Evolutionary conservation across 2,113 vertebrate species (phyloP).

Genomic region (Nesogale talazaci): DNA sequence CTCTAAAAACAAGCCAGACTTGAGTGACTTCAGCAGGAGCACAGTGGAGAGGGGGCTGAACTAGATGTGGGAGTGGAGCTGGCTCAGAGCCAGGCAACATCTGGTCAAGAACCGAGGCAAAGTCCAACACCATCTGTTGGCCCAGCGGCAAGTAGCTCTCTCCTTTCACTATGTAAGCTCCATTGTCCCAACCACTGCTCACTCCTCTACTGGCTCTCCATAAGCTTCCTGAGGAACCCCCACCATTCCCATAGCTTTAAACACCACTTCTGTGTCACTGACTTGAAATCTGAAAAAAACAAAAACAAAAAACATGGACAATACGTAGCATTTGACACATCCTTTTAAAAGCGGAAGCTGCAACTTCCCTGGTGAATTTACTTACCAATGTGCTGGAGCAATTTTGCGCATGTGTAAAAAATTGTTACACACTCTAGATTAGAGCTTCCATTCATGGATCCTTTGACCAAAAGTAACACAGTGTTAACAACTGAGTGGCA

Average conservation of each 20-base stretch:
- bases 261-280: background rate
- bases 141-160: background rate
- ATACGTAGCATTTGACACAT: background rate
- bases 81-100: background rate
- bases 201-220: background rate
- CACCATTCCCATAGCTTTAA: background rate
- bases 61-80: background rate
- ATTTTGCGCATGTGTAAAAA: background rate
- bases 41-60: background rate
- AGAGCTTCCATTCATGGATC: background rate
- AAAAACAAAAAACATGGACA: background rate
- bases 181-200: background rate
- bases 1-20: slow-evolving; percentile 8
- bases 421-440: background rate
- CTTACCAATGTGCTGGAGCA: background rate
- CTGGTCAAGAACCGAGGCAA: background rate
- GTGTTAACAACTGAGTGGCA: background rate
- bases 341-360: slow-evolving; percentile 40
- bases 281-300: background rate
- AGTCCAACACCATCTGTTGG: background rate
- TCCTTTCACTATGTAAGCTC: background rate
- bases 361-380: slow-evolving; percentile 55
- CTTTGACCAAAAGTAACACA: background rate
- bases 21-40: background rate
- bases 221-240: background rate